phyloP scores from a whole-genome alignment of 2,888 invertebrate genomes.

The Tuta absoluta region DNA sequence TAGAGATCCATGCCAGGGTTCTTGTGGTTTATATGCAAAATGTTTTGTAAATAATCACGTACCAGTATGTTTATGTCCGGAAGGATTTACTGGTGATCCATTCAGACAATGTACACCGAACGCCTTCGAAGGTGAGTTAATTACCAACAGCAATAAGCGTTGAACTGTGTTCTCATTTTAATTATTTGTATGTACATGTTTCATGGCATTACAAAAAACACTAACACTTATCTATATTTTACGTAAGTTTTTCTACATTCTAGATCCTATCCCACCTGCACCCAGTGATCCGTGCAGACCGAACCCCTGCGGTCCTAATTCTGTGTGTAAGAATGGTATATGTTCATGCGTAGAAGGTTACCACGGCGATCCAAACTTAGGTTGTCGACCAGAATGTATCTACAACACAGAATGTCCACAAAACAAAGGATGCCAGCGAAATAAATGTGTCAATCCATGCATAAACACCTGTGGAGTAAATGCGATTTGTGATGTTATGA shows the following conservation, averaged over 20 bases:
- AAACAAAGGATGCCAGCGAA: conserved; percentile 84
- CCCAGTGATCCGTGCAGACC: conserved; percentile 80
- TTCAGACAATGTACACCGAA: conserved; percentile 83
- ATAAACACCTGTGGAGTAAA: conserved; percentile 86
- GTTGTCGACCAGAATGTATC: conserved; percentile 87
- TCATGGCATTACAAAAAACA: background rate
- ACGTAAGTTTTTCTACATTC: conserved; percentile 15
- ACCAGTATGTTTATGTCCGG: conserved; percentile 86
- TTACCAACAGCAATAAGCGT: background rate
- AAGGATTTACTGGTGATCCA: conserved; percentile 85
- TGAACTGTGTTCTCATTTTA: conserved; percentile 4
- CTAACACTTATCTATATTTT: too few species aligned
- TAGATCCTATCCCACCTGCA: conserved; percentile 22
- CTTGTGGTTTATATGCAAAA: conserved; percentile 84
- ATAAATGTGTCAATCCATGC: conserved; percentile 88
- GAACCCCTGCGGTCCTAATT: conserved; percentile 84
- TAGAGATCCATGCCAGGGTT: conserved; percentile 85
- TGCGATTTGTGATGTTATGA: conserved; percentile 86
- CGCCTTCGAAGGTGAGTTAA: conserved; percentile 69
- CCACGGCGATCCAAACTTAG: conserved; percentile 84
- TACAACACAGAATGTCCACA: conserved; percentile 84
- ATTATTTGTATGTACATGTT: background rate
- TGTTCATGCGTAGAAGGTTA: conserved; percentile 84
- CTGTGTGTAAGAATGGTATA: conserved; percentile 78
- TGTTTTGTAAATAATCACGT: conserved; percentile 87